phyloP scores from a whole-genome alignment of 2,797 vertebrate species.

The Poecilia picta region DNA sequence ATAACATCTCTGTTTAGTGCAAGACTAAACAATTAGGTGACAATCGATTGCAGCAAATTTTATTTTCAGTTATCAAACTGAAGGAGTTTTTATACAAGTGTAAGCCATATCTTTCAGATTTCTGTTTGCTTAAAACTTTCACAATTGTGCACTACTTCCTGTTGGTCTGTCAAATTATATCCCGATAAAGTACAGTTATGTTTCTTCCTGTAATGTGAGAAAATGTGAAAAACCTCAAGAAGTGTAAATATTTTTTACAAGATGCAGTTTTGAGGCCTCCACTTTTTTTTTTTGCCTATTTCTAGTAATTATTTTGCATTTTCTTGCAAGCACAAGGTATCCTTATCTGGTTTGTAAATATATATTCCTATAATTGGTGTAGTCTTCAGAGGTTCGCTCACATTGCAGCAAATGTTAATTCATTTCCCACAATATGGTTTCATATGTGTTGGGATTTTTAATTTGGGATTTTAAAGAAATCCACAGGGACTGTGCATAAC shows the following conservation, averaged over 20 bases:
- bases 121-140: not conserved
- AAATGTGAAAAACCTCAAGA: not conserved
- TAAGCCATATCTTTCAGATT: not conserved
- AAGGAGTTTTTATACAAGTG: not conserved
- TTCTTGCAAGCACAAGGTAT: not conserved
- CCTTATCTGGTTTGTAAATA: not conserved
- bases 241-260: not conserved
- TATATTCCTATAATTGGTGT: not conserved
- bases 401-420: constrained; percentile 2
- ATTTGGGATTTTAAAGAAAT: constrained; percentile 3
- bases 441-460: not conserved
- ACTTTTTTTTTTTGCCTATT: not conserved
- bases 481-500: not conserved
- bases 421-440: not conserved
- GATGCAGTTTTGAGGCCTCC: not conserved
- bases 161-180: not conserved
- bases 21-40: not conserved
- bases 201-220: not conserved
- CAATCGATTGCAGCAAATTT: not conserved
- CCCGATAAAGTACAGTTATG: not conserved
- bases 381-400: not conserved
- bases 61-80: not conserved
- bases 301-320: not conserved
- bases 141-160: not conserved
- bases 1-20: not conserved